Evolutionary conservation across 1,140 invertebrate genomes (phyloP).

Genomic region (Lordiphosa mommai): DNA sequence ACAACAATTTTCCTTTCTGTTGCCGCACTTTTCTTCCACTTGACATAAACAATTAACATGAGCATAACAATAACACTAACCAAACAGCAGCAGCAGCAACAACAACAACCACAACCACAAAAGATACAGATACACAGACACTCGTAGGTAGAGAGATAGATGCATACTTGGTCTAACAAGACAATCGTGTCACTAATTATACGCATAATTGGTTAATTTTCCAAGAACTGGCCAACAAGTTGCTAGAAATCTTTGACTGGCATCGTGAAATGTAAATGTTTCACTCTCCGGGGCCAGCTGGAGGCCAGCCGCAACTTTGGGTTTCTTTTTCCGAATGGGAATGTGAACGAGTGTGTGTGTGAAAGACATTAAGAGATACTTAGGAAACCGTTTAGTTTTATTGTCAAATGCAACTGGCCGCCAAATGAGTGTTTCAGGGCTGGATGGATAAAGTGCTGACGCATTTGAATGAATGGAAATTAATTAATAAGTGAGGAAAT

Average conservation of each 20-base stretch:
- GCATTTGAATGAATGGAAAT: no score
- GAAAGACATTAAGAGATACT: slow-evolving; percentile 38
- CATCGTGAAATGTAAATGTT: slow-evolving; percentile 45
- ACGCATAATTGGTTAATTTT: slow-evolving; percentile 77
- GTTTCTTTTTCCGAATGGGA: slow-evolving; percentile 22
- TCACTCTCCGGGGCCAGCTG: no score
- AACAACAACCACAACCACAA: not conserved
- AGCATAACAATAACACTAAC: slow-evolving; percentile 59
- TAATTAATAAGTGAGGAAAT: no score
- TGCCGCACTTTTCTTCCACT: slow-evolving; percentile 36
- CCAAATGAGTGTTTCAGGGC: slow-evolving; percentile 10
- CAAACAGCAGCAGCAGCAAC: slow-evolving; percentile 12
- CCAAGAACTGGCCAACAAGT: slow-evolving; percentile 53
- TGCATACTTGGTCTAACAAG: slow-evolving; percentile 43
- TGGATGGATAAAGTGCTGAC: slow-evolving; percentile 11
- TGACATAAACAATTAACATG: slow-evolving; percentile 68
- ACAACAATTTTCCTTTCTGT: slow-evolving; percentile 54
- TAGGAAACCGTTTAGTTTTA: not conserved
- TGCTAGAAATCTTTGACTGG: slow-evolving; percentile 15
- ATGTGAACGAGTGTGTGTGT: slow-evolving; percentile 27
- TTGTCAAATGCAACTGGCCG: slow-evolving; percentile 7
- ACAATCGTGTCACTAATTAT: slow-evolving; percentile 78
- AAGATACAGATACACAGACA: slow-evolving; percentile 5
- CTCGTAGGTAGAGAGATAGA: not conserved
- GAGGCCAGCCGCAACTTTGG: slow-evolving; percentile 4